Evolutionary conservation across 2,113 vertebrate species (phyloP).

Genomic region (Cavia porcellus): DNA sequence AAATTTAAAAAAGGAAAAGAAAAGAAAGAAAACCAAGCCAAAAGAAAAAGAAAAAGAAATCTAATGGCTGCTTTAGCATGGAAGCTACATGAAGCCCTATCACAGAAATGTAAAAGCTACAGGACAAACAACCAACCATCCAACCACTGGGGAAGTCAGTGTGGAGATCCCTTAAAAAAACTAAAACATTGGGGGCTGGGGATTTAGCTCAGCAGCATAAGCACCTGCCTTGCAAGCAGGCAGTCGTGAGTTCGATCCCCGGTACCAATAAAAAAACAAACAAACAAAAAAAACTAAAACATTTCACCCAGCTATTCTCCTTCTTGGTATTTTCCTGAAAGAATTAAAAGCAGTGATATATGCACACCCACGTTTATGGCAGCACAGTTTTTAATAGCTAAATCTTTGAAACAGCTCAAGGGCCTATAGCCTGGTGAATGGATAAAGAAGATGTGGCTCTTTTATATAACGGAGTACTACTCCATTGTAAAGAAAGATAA

Average conservation of each 20-base stretch:
- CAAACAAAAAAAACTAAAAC: too few relatives aligned
- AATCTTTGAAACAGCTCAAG: background rate
- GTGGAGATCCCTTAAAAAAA: background rate
- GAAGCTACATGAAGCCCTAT: background rate
- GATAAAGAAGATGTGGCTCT: background rate
- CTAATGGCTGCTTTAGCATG: background rate
- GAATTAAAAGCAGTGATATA: background rate
- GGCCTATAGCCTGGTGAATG: background rate
- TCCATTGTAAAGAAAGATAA: background rate
- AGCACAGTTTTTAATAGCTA: background rate
- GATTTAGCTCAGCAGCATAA: too few relatives aligned
- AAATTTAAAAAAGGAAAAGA: slow-evolving; percentile 81
- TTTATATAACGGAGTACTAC: background rate
- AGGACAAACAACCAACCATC: background rate
- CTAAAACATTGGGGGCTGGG: too few relatives aligned
- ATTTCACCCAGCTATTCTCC: background rate
- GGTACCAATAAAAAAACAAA: too few relatives aligned
- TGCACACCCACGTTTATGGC: background rate
- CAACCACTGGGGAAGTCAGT: background rate
- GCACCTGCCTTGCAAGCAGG: too few relatives aligned
- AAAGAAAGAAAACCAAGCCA: slow-evolving; percentile 88
- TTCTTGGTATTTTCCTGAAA: background rate
- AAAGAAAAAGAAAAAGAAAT: slow-evolving; percentile 86
- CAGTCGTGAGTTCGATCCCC: too few relatives aligned
- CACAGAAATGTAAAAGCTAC: background rate